Evolutionary conservation across 2,113 vertebrate species (phyloP).

Genomic region (Phoxinus phoxinus): DNA sequence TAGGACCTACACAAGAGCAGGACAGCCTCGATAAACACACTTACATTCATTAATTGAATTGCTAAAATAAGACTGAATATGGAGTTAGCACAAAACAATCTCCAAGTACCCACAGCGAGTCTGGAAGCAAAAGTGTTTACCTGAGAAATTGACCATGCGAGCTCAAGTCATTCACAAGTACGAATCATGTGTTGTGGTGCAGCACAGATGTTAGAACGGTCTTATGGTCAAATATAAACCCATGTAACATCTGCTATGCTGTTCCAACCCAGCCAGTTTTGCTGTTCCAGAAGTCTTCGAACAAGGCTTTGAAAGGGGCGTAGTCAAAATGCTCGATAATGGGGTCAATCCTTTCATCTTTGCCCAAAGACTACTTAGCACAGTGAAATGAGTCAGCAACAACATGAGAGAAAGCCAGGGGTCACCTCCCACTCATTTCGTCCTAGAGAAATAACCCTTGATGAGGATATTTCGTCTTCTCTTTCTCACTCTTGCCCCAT

Average conservation of each 20-base stretch:
- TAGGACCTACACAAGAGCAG: slow-evolving; percentile 39
- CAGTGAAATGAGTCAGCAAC: slow-evolving; percentile 57
- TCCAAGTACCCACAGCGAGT: not conserved
- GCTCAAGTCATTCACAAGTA: slow-evolving; percentile 4
- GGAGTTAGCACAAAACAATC: not conserved
- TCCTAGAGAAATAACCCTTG: slow-evolving; percentile 45
- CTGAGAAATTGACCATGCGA: not conserved
- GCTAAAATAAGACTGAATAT: slow-evolving; percentile 35
- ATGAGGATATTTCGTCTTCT: slow-evolving; percentile 33
- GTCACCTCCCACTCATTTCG: slow-evolving; percentile 52
- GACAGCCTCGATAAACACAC: slow-evolving; percentile 11
- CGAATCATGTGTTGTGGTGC: not conserved
- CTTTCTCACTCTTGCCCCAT: slow-evolving; percentile 18
- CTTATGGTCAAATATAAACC: slow-evolving; percentile 6
- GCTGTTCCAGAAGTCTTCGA: slow-evolving; percentile 40
- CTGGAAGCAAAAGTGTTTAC: not conserved
- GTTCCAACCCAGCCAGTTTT: slow-evolving; percentile 12
- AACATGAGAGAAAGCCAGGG: slow-evolving; percentile 54
- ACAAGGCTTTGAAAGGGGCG: slow-evolving; percentile 21
- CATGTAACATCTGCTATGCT: slow-evolving; percentile 7
- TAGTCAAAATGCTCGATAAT: slow-evolving; percentile 48
- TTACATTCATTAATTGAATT: slow-evolving; percentile 18
- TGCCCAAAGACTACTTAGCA: slow-evolving; percentile 57
- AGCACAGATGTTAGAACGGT: not conserved
- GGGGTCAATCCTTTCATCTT: slow-evolving; percentile 57